A percentile compares a stretch with the other conserved stretches of the same genome.
Evolutionary conservation across 2,797 vertebrate species (phyloP).

Genomic region (Coracias cyanogaster): DNA sequence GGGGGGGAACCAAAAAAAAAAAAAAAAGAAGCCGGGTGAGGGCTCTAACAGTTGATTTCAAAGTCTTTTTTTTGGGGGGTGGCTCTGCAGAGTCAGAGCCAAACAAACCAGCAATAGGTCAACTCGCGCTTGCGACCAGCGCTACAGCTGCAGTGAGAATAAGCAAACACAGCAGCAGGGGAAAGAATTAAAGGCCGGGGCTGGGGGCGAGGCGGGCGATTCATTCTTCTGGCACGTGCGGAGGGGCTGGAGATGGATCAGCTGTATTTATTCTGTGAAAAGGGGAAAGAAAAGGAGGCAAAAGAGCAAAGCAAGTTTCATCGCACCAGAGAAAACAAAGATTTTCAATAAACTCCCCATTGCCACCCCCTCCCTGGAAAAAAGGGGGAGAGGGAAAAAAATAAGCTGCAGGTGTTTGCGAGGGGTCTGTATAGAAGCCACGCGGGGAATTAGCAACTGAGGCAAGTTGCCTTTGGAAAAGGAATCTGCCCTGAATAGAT

Average conservation of each 20-base stretch:
- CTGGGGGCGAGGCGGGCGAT: constrained; percentile 46
- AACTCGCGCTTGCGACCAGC: constrained; percentile 56
- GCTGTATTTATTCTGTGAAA: constrained; percentile 96
- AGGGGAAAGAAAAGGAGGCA: constrained; percentile 76
- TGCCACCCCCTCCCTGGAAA: background rate
- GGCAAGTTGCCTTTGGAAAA: constrained; percentile 70
- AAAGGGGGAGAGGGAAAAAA: constrained; percentile 12
- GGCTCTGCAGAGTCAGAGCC: constrained; percentile 15
- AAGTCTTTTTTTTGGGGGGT: background rate
- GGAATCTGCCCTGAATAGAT: constrained; percentile 60
- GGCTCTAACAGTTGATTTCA: constrained; percentile 47
- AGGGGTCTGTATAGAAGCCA: constrained; percentile 59
- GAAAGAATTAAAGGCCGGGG: constrained; percentile 59
- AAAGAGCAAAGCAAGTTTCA: constrained; percentile 73
- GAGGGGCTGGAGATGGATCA: constrained; percentile 85
- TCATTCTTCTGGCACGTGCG: constrained; percentile 90
- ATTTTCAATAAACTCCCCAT: constrained; percentile 69
- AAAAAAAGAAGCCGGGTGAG: background rate
- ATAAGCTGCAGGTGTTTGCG: constrained; percentile 74
- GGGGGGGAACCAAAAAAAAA: background rate
- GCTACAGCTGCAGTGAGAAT: constrained; percentile 77
- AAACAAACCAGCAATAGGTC: constrained; percentile 72
- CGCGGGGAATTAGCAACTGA: constrained; percentile 69
- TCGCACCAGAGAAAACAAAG: constrained; percentile 58
- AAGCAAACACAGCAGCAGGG: constrained; percentile 76